Evolutionary conservation across 2,888 invertebrate genomes (phyloP), one percentile per base, ranked within the genome.

Genomic region (Portevinia maculata): DNA sequence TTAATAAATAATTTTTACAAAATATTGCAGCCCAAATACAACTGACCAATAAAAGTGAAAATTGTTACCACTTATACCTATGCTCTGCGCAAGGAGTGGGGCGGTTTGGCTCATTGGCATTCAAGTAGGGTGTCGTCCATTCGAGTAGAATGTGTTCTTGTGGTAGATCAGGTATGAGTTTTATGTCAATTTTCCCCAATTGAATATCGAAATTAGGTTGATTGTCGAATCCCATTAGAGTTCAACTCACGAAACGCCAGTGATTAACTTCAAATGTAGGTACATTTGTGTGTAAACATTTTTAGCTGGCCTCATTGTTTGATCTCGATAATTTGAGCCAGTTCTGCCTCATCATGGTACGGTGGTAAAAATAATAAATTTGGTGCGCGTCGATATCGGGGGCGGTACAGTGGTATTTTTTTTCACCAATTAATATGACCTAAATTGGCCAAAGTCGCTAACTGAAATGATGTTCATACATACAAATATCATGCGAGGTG

Each of bases 181-280:
- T 59, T 30, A 44, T 50, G 21, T 60, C 32, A 34, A 24, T 39
- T 52, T 57, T 60, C 7, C 17, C 44, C 8, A 59, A 60, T 46
- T 59, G 48, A 24, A 41, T 46, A 17, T 37, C 7, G 44, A 44
- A 71, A 44, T 53, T 71, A 53, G 74, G 74, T 79, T 74, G 15
- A 62, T 39, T 67, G 67, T 60, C 73, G 34, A 4, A 13, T 34
- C 24, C 50, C 48, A 71, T 78, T 71, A 48, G 67, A 19, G 41
- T 78, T 57, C 74, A 60, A 44, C 39, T 67, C 79, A 79, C 74
- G 74, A 62, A 73, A 74, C 55, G 67, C 37, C 67, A 79, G 19
- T 46, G 37, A 15, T 55, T 73, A 17, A 32, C 34, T 48, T 59
- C 9, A 34, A 50, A 11, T 39, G 9, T 53, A 17, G 13, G n/a